phyloP scores from a whole-genome alignment of 2,113 vertebrate genomes.

The Myocastor coypus region DNA sequence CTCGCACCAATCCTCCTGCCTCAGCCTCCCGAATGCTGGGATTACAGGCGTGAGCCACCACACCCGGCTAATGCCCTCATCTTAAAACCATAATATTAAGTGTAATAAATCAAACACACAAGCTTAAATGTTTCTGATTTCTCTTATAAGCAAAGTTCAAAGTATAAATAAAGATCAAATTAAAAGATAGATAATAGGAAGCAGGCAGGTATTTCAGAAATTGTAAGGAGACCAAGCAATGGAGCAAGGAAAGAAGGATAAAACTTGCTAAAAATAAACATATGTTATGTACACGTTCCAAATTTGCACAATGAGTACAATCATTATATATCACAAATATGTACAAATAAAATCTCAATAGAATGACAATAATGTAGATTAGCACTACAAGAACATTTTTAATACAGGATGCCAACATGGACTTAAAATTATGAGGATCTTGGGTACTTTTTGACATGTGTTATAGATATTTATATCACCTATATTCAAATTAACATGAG shows the following conservation, averaged over 20 bases:
- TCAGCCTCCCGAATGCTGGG: too few relatives aligned
- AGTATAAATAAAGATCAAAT: background rate
- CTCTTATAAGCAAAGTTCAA: background rate
- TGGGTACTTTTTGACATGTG: background rate
- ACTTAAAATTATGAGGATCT: background rate
- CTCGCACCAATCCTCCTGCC: too few relatives aligned
- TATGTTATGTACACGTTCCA: background rate
- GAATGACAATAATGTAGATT: background rate
- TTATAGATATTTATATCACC: background rate
- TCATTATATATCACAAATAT: background rate
- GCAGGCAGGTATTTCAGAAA: background rate
- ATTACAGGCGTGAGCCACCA: too few relatives aligned
- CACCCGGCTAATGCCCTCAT: background rate
- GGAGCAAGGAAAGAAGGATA: background rate
- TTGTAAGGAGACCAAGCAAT: background rate
- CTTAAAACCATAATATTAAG: background rate
- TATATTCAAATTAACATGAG: background rate
- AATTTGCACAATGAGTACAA: background rate
- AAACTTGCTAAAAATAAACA: background rate
- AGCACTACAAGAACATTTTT: background rate
- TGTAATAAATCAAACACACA: background rate
- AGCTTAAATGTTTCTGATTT: background rate
- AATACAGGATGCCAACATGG: background rate
- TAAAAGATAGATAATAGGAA: background rate
- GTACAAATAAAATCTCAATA: background rate